Conservation (phyloP, 2,888 invertebrate genomes). For the Rhagophthalmus giganteus region DNA sequence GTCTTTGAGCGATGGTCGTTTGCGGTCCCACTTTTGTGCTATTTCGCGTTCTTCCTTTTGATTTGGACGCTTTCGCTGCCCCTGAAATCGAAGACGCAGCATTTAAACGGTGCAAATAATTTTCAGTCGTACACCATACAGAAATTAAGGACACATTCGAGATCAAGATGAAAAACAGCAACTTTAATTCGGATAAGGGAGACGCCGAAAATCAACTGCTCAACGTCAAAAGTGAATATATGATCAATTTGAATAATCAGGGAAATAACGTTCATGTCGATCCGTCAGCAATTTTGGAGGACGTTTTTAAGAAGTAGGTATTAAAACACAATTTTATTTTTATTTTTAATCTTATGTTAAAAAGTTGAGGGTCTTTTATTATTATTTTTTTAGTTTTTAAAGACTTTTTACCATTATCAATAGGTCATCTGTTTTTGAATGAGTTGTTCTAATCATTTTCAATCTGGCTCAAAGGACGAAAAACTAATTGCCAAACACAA, state of each 20-base stretch:
- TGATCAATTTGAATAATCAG: slow-evolving; percentile 50
- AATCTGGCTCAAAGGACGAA: no score
- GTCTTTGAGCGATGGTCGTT: slow-evolving; percentile 59
- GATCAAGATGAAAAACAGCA: slow-evolving; percentile 55
- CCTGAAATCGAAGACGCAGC: no score
- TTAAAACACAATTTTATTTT: no score
- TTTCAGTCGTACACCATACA: slow-evolving; percentile 10
- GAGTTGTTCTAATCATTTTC: no score
- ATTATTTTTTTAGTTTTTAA: no score
- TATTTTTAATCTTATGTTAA: no score
- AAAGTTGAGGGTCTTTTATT: no score
- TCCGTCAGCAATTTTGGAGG: slow-evolving; percentile 48
- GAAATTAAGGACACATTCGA: slow-evolving; percentile 48
- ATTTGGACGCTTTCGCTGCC: slow-evolving; percentile 59
- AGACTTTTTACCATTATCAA: no score
- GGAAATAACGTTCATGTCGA: slow-evolving; percentile 49
- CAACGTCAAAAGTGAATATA: slow-evolving; percentile 58
- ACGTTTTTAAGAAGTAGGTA: slow-evolving; percentile 54
- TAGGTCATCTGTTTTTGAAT: no score
- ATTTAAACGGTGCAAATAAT: slow-evolving; percentile 5
- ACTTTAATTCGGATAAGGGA: slow-evolving; percentile 58
- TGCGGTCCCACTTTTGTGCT: slow-evolving; percentile 60
- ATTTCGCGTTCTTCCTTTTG: slow-evolving; percentile 59
- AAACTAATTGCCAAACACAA: no score
- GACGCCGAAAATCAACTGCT: slow-evolving; percentile 54